Conservation (phyloP, 2,797 vertebrate genomes). For the Chelidonichthys spinosus region DNA sequence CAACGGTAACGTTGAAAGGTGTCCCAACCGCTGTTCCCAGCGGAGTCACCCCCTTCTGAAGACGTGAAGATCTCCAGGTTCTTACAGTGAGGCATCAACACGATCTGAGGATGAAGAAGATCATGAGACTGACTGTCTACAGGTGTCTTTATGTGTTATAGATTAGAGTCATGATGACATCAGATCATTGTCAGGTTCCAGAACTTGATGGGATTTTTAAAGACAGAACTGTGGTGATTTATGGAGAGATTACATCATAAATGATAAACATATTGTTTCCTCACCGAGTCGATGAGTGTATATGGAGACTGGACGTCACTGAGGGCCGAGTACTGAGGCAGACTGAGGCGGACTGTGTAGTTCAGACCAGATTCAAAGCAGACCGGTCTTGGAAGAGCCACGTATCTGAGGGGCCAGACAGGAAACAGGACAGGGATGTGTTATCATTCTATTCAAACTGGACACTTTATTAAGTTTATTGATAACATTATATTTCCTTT, state of each 20-base stretch:
- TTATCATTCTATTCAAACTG: no score
- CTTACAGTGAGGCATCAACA: slow-evolving; percentile 96
- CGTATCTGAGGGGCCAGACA: slow-evolving; percentile 80
- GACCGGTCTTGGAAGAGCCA: slow-evolving; percentile 89
- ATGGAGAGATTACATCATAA: neutral
- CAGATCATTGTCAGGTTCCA: neutral
- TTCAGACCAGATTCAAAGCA: slow-evolving; percentile 95
- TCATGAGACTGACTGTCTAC: neutral
- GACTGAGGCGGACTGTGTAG: slow-evolving; percentile 93
- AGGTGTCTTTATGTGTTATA: neutral
- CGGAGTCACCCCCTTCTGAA: slow-evolving; percentile 87
- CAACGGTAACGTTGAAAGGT: slow-evolving; percentile 96
- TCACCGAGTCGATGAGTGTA: slow-evolving; percentile 96
- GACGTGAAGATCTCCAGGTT: slow-evolving; percentile 93
- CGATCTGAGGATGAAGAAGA: slow-evolving; percentile 84
- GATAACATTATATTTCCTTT: no score
- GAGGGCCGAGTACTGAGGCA: slow-evolving; percentile 88
- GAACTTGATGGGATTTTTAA: neutral
- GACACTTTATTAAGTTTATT: no score
- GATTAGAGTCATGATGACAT: neutral
- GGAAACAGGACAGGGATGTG: neutral
- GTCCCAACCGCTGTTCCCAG: slow-evolving; percentile 86
- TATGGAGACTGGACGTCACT: slow-evolving; percentile 91
- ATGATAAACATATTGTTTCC: slow-evolving; percentile 25
- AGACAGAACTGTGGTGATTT: neutral